phyloP scores from a whole-genome alignment of 1,140 invertebrate species.

The Prorops nasuta region DNA sequence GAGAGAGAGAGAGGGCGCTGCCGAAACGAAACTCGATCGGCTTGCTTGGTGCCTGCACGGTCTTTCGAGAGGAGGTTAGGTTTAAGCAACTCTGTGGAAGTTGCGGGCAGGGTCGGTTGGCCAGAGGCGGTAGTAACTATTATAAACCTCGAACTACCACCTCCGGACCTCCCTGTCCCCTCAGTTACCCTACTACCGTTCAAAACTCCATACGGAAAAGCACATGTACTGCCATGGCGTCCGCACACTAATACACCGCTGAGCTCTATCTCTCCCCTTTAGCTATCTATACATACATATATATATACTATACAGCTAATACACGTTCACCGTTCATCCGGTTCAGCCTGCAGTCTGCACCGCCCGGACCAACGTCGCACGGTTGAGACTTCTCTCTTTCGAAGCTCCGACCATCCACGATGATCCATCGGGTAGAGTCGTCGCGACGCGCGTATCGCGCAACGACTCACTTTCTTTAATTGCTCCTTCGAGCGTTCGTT shows the following conservation, averaged over 20 bases:
- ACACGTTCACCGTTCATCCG: too few relatives aligned
- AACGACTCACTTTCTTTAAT: background rate
- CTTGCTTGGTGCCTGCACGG: background rate
- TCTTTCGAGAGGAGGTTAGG: constrained; percentile 44
- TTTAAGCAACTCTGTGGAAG: constrained; percentile 58
- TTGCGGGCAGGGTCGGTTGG: constrained; percentile 51
- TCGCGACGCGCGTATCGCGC: background rate
- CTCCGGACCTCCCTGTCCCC: constrained; percentile 39
- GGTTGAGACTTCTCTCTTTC: background rate
- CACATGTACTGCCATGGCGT: constrained; percentile 30
- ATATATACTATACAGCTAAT: too few relatives aligned
- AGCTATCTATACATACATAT: too few relatives aligned
- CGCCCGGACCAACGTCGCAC: background rate
- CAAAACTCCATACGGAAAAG: constrained; percentile 14
- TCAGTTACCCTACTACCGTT: background rate
- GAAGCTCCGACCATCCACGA: background rate
- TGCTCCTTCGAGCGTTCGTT: too few relatives aligned
- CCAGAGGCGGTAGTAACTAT: constrained; percentile 55
- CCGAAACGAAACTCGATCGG: constrained; percentile 39
- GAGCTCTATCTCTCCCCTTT: constrained; percentile 21
- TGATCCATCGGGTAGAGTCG: background rate
- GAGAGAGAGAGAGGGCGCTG: background rate
- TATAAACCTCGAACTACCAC: constrained; percentile 59
- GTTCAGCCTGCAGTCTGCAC: constrained; percentile 6
- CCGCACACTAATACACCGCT: constrained; percentile 26